Evolutionary conservation across 1,140 invertebrate species (phyloP).

Genomic region (Diorhabda elongata): DNA sequence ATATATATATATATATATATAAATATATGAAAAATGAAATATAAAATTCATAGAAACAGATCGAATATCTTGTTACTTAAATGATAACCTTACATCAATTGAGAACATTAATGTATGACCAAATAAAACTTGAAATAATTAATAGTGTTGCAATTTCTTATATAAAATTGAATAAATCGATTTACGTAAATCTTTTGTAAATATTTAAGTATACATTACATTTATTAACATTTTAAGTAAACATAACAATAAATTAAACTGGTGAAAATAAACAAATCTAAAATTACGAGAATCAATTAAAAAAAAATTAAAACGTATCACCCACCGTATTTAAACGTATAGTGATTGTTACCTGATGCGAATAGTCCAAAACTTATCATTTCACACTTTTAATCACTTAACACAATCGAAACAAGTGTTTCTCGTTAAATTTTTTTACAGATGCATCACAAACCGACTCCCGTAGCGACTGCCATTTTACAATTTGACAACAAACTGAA

Average conservation of each 20-base stretch:
- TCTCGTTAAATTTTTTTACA: background rate
- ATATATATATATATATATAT: conserved; percentile 3
- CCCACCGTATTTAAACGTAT: no score
- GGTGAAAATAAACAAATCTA: background rate
- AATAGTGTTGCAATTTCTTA: no score
- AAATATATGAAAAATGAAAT: background rate
- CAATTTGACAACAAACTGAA: background rate
- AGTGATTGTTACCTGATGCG: background rate
- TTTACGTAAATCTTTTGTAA: background rate
- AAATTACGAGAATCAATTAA: conserved; percentile 1
- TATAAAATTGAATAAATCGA: no score
- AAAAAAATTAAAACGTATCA: background rate
- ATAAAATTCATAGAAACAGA: background rate
- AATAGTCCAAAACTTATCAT: conserved; percentile 1
- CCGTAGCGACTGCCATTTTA: conserved; percentile 1
- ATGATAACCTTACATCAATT: no score
- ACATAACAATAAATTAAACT: background rate
- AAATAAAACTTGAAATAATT: no score
- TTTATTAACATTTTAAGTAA: background rate
- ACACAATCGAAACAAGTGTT: background rate
- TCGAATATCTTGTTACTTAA: no score
- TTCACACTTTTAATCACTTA: background rate
- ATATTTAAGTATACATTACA: background rate
- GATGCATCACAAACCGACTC: background rate
- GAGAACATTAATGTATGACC: no score